Evolutionary conservation across 2,888 invertebrate genomes (phyloP).

Genomic region (Ectemnius cavifrons): DNA sequence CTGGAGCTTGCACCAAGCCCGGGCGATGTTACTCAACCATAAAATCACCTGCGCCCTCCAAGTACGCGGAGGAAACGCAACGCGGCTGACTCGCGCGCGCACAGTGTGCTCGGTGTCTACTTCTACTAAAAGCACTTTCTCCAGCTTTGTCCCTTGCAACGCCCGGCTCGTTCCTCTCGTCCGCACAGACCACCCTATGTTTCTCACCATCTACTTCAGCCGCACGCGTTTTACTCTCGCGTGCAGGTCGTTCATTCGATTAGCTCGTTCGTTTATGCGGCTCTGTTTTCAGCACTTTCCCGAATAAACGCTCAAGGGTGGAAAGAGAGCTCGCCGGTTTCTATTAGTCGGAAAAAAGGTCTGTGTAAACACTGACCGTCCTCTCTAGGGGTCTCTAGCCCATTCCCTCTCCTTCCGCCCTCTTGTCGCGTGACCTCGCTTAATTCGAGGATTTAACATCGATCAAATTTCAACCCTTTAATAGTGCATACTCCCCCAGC

Average conservation of each 20-base stretch:
- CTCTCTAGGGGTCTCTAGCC: neutral
- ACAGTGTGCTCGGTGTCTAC: neutral
- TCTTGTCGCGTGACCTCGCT: neutral
- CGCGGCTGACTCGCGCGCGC: neutral
- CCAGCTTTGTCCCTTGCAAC: neutral
- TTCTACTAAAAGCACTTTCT: neutral
- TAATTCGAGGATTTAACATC: slow-evolving; percentile 4
- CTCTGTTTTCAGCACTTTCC: neutral
- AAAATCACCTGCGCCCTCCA: slow-evolving; percentile 41
- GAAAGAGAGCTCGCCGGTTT: neutral
- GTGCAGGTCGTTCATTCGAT: neutral
- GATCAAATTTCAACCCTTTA: slow-evolving; percentile 9
- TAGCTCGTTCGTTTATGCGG: slow-evolving; percentile 1
- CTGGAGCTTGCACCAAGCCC: slow-evolving; percentile 35
- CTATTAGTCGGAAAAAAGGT: neutral
- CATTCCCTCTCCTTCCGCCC: neutral
- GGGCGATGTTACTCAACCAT: slow-evolving; percentile 47
- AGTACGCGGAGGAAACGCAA: neutral
- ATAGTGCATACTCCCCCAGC: neutral
- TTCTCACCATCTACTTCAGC: neutral
- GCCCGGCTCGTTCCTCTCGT: neutral
- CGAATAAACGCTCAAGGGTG: neutral
- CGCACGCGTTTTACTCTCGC: neutral
- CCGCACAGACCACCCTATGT: neutral
- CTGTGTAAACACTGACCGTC: neutral